Conservation (phyloP, 2,888 invertebrate species). For the Pachydiplax longipennis region DNA sequence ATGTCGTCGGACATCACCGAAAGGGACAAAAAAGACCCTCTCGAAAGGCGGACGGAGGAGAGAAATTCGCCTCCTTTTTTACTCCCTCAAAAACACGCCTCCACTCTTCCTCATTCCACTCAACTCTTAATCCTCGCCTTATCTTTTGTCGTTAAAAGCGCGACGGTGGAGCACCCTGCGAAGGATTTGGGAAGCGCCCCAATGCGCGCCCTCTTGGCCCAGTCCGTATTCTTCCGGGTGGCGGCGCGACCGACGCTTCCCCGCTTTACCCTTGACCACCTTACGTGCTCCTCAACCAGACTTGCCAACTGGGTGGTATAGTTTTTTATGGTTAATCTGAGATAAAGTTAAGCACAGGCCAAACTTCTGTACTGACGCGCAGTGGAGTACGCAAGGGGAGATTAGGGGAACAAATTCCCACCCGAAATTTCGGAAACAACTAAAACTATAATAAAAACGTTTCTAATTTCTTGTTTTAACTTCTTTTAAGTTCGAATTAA, state of each 20-base stretch:
- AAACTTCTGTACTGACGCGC: too few relatives aligned
- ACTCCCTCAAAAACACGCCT: neutral
- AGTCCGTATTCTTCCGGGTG: slow-evolving; percentile 34
- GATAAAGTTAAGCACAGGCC: too few relatives aligned
- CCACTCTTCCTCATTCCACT: neutral
- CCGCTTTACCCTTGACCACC: neutral
- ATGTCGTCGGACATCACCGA: neutral
- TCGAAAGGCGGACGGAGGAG: neutral
- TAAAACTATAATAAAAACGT: too few relatives aligned
- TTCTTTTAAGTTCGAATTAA: too few relatives aligned
- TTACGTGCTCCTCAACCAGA: neutral
- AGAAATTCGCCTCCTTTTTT: neutral
- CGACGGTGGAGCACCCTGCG: slow-evolving; percentile 24
- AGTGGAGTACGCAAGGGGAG: too few relatives aligned
- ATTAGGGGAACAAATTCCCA: too few relatives aligned
- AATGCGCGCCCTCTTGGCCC: slow-evolving; percentile 20
- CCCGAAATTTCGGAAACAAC: too few relatives aligned
- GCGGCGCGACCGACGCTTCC: neutral
- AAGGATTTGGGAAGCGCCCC: neutral
- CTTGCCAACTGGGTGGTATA: neutral
- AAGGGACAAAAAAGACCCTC: neutral
- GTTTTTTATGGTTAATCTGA: neutral
- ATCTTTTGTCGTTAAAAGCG: neutral
- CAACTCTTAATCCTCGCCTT: neutral
- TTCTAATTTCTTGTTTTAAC: too few relatives aligned